Base-by-base conservation (phyloP, 2,888 invertebrate genomes). In the Griposia aprilina region DNA sequence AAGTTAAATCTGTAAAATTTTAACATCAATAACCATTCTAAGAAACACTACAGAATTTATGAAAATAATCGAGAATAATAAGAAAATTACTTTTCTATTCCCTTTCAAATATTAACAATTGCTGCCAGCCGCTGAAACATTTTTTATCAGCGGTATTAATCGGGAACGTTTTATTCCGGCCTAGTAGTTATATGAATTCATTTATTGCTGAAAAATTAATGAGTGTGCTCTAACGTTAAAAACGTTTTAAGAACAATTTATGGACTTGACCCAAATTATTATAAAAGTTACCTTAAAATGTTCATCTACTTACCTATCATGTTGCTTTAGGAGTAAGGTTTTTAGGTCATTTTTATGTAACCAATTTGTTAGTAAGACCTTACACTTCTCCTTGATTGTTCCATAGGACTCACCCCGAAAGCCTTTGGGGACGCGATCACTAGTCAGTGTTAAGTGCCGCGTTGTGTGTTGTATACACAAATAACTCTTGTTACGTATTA, bases 141-240 rank as follows among this genome's bases (percentile, higher is more conserved):
- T 66, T 73, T 55, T 73, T 80, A 66, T 73, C 59, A 23, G 55
- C 59, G 26, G 36, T 67, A 65, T 71, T 52, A 82, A 84, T 67
- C 67, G 66, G 10, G 67, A 59, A 59, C 66, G 67, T 68, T 74
- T 84, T 84, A 74, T 80, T 82, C 70, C 66, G 80, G 71, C 67
- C 70, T 67, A 74, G 57, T 48, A 26, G 66, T 52, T 67, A 52
- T 36, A 69, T 26, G 66, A 50, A 73, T 70, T 76, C 0, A 50
- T 73, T 81, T n/a, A 50, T 65, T 57, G 23, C 55, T 55, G 26
- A 26, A 72, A 55, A 76, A 30, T 48, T 50, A 48, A 72, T 80
- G 62, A 57, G 36, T 26, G 1, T 72, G 52, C 60, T 78, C 60
- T 78, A 69, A 78, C 59, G n/a, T 78, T 67, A 36, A 45, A 67